A percentile compares a stretch with the other conserved stretches of the same genome.
Evolutionary conservation across 2,888 invertebrate species (phyloP).

Genomic region (Parthenolecanium corni): DNA sequence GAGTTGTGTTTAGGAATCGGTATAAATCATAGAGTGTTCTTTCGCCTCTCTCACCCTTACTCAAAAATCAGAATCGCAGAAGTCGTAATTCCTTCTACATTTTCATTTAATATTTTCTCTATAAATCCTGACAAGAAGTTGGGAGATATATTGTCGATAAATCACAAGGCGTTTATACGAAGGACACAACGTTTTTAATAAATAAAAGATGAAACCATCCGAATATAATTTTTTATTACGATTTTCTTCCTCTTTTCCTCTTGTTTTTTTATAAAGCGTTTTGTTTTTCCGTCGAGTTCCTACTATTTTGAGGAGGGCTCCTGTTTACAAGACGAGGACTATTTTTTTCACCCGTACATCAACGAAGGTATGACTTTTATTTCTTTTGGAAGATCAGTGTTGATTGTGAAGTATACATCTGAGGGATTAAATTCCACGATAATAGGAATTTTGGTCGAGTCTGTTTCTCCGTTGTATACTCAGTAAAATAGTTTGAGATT

Average conservation of each 20-base stretch:
- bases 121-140: slow-evolving; percentile 9
- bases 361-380: too few relatives aligned
- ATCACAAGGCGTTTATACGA: slow-evolving; percentile 11
- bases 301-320: too few relatives aligned
- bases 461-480: too few relatives aligned
- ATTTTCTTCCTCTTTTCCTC: not conserved
- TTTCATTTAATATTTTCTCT: slow-evolving; percentile 23
- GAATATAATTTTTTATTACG: slow-evolving; percentile 6
- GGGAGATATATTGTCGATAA: slow-evolving; percentile 20
- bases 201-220: slow-evolving; percentile 19
- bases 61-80: not conserved
- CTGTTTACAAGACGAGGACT: too few relatives aligned
- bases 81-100: slow-evolving; percentile 25
- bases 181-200: slow-evolving; percentile 7
- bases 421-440: too few relatives aligned
- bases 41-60: not conserved
- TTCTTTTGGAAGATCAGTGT: too few relatives aligned
- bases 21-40: not conserved
- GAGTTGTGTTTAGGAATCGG: not conserved
- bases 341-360: too few relatives aligned
- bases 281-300: too few relatives aligned
- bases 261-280: not conserved
- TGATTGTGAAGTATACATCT: too few relatives aligned
- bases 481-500: too few relatives aligned
- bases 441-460: too few relatives aligned